Evolutionary conservation across 2,113 vertebrate genomes (phyloP).

Genomic region (Xiphias gladius): DNA sequence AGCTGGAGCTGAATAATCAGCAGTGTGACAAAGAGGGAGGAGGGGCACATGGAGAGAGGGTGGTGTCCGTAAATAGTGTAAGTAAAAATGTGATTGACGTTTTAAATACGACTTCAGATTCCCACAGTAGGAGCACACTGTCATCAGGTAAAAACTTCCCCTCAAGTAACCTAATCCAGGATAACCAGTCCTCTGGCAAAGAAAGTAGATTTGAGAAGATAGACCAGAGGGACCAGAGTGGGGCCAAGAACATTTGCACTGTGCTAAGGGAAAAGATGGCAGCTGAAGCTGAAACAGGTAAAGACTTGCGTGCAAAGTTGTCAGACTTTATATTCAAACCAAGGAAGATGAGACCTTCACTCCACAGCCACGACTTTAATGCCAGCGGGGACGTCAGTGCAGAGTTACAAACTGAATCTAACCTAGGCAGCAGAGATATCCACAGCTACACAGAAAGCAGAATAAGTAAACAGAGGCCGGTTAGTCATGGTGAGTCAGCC

Average conservation of each 20-base stretch:
- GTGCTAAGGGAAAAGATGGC: not conserved
- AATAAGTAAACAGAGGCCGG: not conserved
- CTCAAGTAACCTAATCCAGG: not conserved
- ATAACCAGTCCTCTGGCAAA: not conserved
- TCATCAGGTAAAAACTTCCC: constrained; percentile 9
- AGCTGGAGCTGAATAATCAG: constrained; percentile 14
- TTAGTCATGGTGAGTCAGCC: not conserved
- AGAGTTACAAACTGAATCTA: not conserved
- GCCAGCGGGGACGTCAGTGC: not conserved
- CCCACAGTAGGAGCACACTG: not conserved
- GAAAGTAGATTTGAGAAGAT: not conserved
- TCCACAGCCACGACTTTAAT: not conserved
- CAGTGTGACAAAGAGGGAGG: not conserved
- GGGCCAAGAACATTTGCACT: not conserved
- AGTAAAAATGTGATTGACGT: not conserved
- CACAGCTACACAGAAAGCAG: not conserved
- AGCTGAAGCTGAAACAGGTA: not conserved
- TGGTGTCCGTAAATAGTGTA: not conserved
- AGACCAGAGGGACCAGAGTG: not conserved
- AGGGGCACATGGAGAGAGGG: not conserved
- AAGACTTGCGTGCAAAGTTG: constrained; percentile 58
- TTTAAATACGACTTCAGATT: not conserved
- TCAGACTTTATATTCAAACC: constrained; percentile 78
- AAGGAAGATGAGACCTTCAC: constrained; percentile 38
- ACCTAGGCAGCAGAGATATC: not conserved